Percentiles rank a stretch among this genome's conserved stretches.
Evolutionary conservation across 2,113 vertebrate species (phyloP).

Genomic region (Cyprinodon tularosa): DNA sequence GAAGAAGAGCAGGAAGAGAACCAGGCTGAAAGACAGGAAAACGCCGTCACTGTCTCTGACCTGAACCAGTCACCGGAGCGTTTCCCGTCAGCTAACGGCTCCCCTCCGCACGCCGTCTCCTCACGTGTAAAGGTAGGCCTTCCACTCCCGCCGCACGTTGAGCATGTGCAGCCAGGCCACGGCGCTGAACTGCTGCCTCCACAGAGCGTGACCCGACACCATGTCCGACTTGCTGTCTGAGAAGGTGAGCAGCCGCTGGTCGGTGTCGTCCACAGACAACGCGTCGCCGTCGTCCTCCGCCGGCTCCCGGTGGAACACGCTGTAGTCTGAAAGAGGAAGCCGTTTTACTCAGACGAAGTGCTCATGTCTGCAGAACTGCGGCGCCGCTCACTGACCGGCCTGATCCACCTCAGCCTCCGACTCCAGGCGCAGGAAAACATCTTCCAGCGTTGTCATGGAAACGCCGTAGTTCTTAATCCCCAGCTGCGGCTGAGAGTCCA

Average conservation of each 20-base stretch:
- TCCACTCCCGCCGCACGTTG: slow-evolving; percentile 87
- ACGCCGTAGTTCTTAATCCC: slow-evolving; percentile 93
- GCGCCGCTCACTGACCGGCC: slow-evolving; percentile 81
- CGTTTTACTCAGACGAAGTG: background rate
- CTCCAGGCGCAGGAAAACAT: slow-evolving; percentile 95
- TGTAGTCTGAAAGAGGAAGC: slow-evolving; percentile 83
- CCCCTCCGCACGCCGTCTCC: slow-evolving; percentile 10
- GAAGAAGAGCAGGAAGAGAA: slow-evolving; percentile 89
- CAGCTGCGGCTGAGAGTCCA: slow-evolving; percentile 86
- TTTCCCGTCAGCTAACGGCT: too few relatives aligned
- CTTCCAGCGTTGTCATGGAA: slow-evolving; percentile 97
- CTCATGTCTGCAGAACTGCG: background rate
- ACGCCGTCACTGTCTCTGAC: background rate
- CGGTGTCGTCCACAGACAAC: slow-evolving; percentile 84
- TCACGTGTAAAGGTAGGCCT: slow-evolving; percentile 84
- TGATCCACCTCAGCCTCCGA: slow-evolving; percentile 93
- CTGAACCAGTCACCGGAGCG: too few relatives aligned
- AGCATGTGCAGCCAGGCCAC: slow-evolving; percentile 91
- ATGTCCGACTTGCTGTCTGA: slow-evolving; percentile 78
- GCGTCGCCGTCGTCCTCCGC: slow-evolving; percentile 82
- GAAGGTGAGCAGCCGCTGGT: slow-evolving; percentile 89
- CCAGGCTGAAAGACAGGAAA: slow-evolving; percentile 78
- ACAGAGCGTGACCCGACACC: slow-evolving; percentile 81
- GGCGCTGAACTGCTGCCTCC: slow-evolving; percentile 90
- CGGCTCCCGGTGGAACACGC: slow-evolving; percentile 88